Evolutionary conservation across 2,888 invertebrate genomes (phyloP).

Genomic region (Polymixis lichenea): DNA sequence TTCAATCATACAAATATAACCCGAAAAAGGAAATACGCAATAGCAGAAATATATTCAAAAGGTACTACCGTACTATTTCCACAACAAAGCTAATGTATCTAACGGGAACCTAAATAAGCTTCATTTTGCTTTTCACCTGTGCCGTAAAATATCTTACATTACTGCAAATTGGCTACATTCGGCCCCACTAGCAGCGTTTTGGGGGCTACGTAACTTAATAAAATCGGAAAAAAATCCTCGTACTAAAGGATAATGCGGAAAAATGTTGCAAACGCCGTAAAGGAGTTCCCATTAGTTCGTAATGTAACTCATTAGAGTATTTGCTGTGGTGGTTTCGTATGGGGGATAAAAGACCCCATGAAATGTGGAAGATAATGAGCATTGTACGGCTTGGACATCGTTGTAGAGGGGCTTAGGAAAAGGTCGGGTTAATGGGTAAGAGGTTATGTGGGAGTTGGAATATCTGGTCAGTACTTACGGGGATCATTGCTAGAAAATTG

Average conservation of each 20-base stretch:
- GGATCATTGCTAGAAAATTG: slow-evolving; percentile 39
- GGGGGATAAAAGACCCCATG: slow-evolving; percentile 38
- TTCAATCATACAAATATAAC: slow-evolving; percentile 12
- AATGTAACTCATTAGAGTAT: slow-evolving; percentile 62
- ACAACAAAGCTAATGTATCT: slow-evolving; percentile 65
- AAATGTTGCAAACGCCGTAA: slow-evolving; percentile 61
- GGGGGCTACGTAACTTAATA: slow-evolving; percentile 76
- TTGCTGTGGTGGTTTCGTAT: slow-evolving; percentile 46
- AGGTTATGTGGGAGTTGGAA: slow-evolving; percentile 41
- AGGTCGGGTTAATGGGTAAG: slow-evolving; percentile 35
- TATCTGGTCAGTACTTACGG: slow-evolving; percentile 53
- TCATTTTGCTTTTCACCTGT: slow-evolving; percentile 70
- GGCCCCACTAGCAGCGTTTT: slow-evolving; percentile 58
- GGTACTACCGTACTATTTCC: slow-evolving; percentile 47
- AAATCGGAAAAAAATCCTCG: slow-evolving; percentile 74
- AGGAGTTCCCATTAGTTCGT: slow-evolving; percentile 60
- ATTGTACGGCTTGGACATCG: slow-evolving; percentile 18
- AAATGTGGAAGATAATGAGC: slow-evolving; percentile 49
- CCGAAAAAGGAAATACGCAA: slow-evolving; percentile 23
- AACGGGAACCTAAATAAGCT: slow-evolving; percentile 67
- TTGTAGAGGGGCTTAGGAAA: slow-evolving; percentile 20
- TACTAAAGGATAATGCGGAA: slow-evolving; percentile 71
- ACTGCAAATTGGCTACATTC: slow-evolving; percentile 81
- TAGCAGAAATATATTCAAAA: slow-evolving; percentile 42
- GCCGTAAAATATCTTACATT: slow-evolving; percentile 77